These are phyloP conservation scores for Tricholaema leucomelas DNA, from an alignment of 2,113 vertebrate genomes.

Conservation along the genomic window DNA sequence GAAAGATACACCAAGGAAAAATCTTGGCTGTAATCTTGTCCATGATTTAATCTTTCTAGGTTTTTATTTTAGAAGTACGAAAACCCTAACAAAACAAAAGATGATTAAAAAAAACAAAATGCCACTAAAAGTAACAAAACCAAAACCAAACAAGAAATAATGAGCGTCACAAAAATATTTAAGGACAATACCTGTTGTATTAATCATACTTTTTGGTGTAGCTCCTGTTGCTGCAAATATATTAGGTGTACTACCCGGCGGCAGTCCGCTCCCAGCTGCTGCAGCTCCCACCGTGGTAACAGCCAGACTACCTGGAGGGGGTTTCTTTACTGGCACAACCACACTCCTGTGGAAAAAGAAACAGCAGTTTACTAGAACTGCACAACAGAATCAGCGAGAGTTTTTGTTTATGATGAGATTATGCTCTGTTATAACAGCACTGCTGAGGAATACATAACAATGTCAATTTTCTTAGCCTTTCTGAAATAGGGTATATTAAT, in stretches of 20 bases:
- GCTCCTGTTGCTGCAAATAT: conserved; percentile 89
- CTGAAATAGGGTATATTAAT: not conserved
- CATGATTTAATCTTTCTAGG: not conserved
- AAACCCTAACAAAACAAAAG: not conserved
- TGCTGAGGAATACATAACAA: not conserved
- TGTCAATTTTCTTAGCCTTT: not conserved
- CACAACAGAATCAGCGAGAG: not conserved
- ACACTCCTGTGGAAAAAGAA: conserved; percentile 83
- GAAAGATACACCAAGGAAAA: not conserved
- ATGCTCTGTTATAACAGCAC: fast-evolving
- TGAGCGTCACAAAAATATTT: conserved; percentile 77
- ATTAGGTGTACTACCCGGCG: conserved; percentile 86
- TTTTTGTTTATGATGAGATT: not conserved
- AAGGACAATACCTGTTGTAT: conserved; percentile 90
- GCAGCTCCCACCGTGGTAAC: conserved; percentile 87
- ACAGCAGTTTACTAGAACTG: not conserved
- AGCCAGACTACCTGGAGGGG: conserved; percentile 84
- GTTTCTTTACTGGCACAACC: conserved; percentile 93
- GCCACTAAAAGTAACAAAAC: conserved; percentile 8
- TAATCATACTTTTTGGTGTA: conserved; percentile 98
- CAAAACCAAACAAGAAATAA: conserved; percentile 59
- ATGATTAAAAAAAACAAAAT: conserved; percentile 49
- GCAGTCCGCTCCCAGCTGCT: conserved; percentile 78
- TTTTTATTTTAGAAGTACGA: conserved; percentile 3
- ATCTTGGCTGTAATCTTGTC: not conserved